phyloP scores from a whole-genome alignment of 2,888 invertebrate genomes.

The Adineta ricciae region DNA sequence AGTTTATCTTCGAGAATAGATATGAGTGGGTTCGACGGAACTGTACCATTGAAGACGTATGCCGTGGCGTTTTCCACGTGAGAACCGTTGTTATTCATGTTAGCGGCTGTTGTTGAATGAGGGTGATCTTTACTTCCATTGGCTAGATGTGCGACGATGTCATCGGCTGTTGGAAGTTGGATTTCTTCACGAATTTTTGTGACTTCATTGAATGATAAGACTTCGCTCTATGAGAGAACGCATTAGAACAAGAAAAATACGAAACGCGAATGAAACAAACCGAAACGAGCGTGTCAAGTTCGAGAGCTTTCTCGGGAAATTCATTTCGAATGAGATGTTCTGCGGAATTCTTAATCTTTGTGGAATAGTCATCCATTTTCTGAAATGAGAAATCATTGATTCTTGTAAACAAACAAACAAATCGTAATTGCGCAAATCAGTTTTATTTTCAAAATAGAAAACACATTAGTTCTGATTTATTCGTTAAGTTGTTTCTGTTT shows the following conservation, averaged over 20 bases:
- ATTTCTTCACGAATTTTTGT: conserved; percentile 2
- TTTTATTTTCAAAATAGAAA: too few relatives aligned
- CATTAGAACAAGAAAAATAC: too few relatives aligned
- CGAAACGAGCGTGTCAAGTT: conserved; percentile 68
- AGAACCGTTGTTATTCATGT: neutral
- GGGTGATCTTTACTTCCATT: neutral
- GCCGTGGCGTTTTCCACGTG: neutral
- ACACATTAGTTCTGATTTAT: neutral
- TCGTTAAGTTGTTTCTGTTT: neutral
- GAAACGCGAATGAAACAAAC: conserved; percentile 22
- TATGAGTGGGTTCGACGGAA: conserved; percentile 7
- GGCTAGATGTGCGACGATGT: neutral
- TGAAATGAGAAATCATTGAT: too few relatives aligned
- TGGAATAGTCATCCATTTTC: conserved; percentile 44
- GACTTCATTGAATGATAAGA: neutral
- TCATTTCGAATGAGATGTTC: conserved; percentile 76
- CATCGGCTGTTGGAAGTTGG: conserved; percentile 4
- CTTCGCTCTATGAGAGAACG: neutral
- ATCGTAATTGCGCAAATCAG: too few relatives aligned
- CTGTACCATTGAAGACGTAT: neutral
- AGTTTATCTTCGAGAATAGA: conserved; percentile 57
- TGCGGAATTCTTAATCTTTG: conserved; percentile 50
- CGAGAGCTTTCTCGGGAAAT: conserved; percentile 83
- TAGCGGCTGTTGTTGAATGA: neutral
- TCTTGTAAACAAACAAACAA: too few relatives aligned